These are phyloP conservation scores for Heliconius hermathena DNA, from an alignment of 1,140 invertebrate species.

Conservation along the genomic window DNA sequence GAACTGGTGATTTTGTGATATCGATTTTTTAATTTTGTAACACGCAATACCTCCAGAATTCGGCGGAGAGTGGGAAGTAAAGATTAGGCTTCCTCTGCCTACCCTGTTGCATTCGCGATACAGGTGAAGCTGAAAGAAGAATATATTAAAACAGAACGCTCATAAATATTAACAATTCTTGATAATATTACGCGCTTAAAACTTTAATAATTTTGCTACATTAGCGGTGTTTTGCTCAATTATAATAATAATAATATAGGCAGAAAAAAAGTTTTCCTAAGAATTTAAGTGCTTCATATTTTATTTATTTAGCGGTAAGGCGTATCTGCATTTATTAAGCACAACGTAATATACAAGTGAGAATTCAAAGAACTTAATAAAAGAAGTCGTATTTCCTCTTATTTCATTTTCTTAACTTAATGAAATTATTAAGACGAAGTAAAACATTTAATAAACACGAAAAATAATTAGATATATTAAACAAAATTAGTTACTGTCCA, in stretches of 20 bases:
- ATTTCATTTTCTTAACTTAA: background rate
- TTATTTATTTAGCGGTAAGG: background rate
- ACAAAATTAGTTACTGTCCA: too few relatives aligned
- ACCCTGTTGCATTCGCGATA: too few relatives aligned
- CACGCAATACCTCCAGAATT: too few relatives aligned
- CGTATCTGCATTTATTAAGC: background rate
- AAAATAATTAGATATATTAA: background rate
- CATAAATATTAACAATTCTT: background rate
- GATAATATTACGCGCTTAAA: background rate
- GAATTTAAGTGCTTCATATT: constrained; percentile 4
- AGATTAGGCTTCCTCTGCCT: too few relatives aligned
- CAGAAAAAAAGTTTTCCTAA: background rate
- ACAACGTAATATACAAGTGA: constrained; percentile 4
- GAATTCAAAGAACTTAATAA: constrained; percentile 1
- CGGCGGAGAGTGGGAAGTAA: too few relatives aligned
- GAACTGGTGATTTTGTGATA: background rate
- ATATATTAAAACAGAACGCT: background rate
- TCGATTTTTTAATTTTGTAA: too few relatives aligned
- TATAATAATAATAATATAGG: background rate
- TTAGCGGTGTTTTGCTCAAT: background rate
- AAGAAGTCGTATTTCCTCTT: background rate
- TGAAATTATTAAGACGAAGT: background rate
- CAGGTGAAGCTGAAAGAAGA: too few relatives aligned
- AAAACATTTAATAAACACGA: background rate
- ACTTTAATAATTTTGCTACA: background rate